phyloP scores from a whole-genome alignment of 2,797 vertebrate species.

The Pagetopsis macropterus region DNA sequence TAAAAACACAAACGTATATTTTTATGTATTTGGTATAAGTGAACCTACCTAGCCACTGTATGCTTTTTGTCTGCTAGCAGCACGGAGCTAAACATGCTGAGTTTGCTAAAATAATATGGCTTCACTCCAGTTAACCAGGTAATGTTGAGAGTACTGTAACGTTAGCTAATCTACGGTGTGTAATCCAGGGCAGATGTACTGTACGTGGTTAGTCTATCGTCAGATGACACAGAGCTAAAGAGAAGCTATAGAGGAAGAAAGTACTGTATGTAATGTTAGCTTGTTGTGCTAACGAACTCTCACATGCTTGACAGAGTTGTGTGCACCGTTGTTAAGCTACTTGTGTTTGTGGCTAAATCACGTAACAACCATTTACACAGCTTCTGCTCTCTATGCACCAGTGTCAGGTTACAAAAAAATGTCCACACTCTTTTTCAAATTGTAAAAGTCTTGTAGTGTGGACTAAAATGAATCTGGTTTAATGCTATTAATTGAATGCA shows the following conservation, averaged over 20 bases:
- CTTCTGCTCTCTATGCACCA: neutral
- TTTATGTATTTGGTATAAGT: neutral
- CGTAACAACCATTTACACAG: neutral
- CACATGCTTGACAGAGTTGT: neutral
- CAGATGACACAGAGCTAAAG: neutral
- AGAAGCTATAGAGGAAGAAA: too few relatives aligned
- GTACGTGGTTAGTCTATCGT: neutral
- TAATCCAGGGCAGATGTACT: neutral
- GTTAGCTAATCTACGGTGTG: neutral
- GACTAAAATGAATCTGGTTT: neutral
- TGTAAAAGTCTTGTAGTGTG: neutral
- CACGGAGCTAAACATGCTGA: neutral
- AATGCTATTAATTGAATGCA: neutral
- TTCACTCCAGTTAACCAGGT: conserved; percentile 7
- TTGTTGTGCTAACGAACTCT: neutral
- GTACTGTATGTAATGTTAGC: too few relatives aligned
- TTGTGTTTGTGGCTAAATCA: neutral
- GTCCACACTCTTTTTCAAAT: neutral
- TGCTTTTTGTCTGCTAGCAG: neutral
- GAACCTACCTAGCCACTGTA: accelerated
- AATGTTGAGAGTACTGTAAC: neutral
- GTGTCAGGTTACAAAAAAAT: neutral
- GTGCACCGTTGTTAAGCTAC: too few relatives aligned
- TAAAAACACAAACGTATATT: neutral
- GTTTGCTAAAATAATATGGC: conserved; percentile 49